Base-by-base conservation (phyloP, 2,888 invertebrate species). In the Andrena camellia region DNA sequence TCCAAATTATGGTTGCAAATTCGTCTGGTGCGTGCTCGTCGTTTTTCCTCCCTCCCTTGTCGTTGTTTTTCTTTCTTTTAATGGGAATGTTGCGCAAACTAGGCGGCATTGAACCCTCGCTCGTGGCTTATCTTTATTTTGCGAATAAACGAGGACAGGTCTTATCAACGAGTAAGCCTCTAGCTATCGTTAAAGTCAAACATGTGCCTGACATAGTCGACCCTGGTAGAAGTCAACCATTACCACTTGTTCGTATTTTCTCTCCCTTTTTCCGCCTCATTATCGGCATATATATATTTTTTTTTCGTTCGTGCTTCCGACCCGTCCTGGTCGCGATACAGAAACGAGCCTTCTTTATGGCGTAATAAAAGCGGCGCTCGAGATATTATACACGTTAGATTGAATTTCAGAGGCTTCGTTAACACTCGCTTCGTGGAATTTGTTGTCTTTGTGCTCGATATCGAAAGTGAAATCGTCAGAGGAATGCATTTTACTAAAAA, bases 121-220 rank as follows among this genome's bases (percentile, higher is more conserved):
- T n/a, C 76, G 69, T 67, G 78, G 78, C 85, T 87, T 87, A 83
- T 87, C 88, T 87, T 87, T 82, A 76, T 82, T 81, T 63, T 73
- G 62, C 81, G 60, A 63, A 66, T 78, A 79, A 87, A 85, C 83
- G 77, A 78, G 84, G 81, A 76, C 79, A 71, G 52, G 52, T 54
- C 87, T 87, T 87, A 87, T 87, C 87, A 78, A 67, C 75, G 48
- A 42, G 64, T 35, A 75, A 85, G 80, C 87, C 87, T 82, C 80
- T 60, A 77, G 87, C 68, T 87, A 87, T 85, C 87, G 85, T 87
- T 83, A 78, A 74, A 85, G 77, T 85, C 75, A 52, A 70, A 85
- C 87, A 85, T 73, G 85, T 77, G 67, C 26, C 83, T 57, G 68
- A 75, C 85, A 71, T 76, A 68, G 23, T 35, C 64, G 31, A 50